phyloP scores from a whole-genome alignment of 2,888 invertebrate genomes.

The Neuroscelio doddi region DNA sequence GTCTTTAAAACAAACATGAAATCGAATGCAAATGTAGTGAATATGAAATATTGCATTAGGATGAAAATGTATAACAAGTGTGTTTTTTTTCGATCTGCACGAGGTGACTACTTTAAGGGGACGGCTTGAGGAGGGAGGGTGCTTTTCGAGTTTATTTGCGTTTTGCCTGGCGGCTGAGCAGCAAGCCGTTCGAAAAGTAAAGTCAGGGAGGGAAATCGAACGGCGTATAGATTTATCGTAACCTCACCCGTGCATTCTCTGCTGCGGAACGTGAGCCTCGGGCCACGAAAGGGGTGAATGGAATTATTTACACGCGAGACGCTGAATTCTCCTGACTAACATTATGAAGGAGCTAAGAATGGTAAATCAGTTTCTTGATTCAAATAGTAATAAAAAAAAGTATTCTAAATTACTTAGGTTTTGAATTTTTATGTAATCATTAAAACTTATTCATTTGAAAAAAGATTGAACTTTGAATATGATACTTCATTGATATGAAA shows the following conservation, averaged over 20 bases:
- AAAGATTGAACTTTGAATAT: neutral
- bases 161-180: conserved; percentile 70
- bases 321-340: neutral
- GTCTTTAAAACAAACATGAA: conserved; percentile 6
- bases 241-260: conserved; percentile 15
- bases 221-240: conserved; percentile 36
- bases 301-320: conserved; percentile 63
- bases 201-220: conserved; percentile 51
- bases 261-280: conserved; percentile 33
- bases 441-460: neutral
- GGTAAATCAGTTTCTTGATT: no score
- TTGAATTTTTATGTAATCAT: no score
- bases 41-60: conserved; percentile 32
- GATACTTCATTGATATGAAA: neutral
- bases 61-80: conserved; percentile 36
- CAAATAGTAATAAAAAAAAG: no score
- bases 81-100: conserved; percentile 62
- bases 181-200: conserved; percentile 58
- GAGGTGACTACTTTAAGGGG: conserved; percentile 16
- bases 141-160: conserved; percentile 65
- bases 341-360: no score
- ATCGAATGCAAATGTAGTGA: conserved; percentile 7
- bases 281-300: conserved; percentile 62
- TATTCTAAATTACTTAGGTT: no score
- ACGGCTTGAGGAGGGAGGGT: conserved; percentile 31